A percentile compares a stretch with the other conserved stretches of the same genome.
phyloP scores from a whole-genome alignment of 2,888 invertebrate species.

The Troides helena region DNA sequence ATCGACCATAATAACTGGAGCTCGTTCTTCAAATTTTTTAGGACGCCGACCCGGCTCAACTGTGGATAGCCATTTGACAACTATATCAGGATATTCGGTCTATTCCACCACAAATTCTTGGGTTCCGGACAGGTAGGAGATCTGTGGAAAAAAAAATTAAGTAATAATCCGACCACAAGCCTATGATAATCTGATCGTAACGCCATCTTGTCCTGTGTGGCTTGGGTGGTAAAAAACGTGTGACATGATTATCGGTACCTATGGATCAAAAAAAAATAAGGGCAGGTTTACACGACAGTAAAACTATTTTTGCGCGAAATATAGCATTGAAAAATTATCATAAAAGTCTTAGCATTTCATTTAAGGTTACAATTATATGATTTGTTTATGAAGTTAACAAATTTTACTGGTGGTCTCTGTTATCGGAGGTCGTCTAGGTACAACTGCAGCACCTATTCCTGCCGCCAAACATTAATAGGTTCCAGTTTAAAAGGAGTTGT shows the following conservation, averaged over 20 bases:
- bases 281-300: conserved; percentile 48
- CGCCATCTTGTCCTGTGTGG: conserved; percentile 80
- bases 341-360: too few relatives aligned
- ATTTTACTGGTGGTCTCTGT: too few relatives aligned
- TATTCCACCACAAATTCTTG: conserved; percentile 59
- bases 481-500: too few relatives aligned
- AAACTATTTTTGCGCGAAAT: conserved; percentile 2
- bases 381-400: too few relatives aligned
- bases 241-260: conserved; percentile 77
- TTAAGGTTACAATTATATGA: neutral
- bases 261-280: conserved; percentile 54
- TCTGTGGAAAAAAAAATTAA: conserved; percentile 68
- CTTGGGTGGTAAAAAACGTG: conserved; percentile 72
- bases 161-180: conserved; percentile 77
- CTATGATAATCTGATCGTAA: conserved; percentile 79
- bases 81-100: conserved; percentile 58
- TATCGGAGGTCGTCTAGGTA: too few relatives aligned
- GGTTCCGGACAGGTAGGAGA: conserved; percentile 71
- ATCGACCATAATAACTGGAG: conserved; percentile 43
- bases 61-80: conserved; percentile 48
- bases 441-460: too few relatives aligned
- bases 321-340: too few relatives aligned
- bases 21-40: neutral
- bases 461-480: too few relatives aligned
- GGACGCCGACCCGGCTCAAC: conserved; percentile 37